Conservation (phyloP, 2,888 invertebrate species). For the Ophioninae sp. region DNA sequence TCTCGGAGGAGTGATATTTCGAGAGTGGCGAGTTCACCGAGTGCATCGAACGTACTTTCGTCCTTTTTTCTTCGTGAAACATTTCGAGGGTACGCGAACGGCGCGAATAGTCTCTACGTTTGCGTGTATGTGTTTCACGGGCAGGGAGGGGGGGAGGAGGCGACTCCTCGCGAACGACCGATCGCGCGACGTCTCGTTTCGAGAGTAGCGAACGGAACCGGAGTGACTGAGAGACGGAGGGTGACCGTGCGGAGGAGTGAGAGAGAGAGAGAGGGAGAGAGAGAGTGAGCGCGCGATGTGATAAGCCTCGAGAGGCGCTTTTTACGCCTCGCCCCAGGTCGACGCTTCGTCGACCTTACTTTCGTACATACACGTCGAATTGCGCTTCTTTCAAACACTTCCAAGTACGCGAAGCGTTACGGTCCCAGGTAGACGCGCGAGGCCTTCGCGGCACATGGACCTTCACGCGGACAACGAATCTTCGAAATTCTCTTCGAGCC, state of each 20-base stretch:
- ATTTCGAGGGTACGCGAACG: conserved; percentile 10
- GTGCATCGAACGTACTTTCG: background rate
- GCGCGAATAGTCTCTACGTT: conserved; percentile 34
- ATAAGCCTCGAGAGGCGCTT: conserved; percentile 63
- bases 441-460: too few relatives aligned
- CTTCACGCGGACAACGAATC: background rate
- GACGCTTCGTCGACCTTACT: conserved; percentile 51
- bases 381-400: conserved; percentile 28
- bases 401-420: background rate
- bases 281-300: conserved; percentile 52
- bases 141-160: background rate
- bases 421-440: too few relatives aligned
- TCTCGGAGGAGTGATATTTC: conserved; percentile 24
- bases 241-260: conserved; percentile 31
- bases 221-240: conserved; percentile 40
- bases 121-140: conserved; percentile 12
- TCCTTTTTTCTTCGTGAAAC: background rate
- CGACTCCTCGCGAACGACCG: conserved; percentile 32
- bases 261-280: conserved; percentile 37
- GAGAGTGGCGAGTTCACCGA: background rate
- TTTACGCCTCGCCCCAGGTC: conserved; percentile 63
- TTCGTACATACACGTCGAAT: background rate
- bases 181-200: conserved; percentile 45
- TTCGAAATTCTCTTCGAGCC: conserved; percentile 6
- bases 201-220: conserved; percentile 34